These are phyloP conservation scores for Rhabdomys dilectus DNA, from an alignment of 2,113 vertebrate species.

Conservation along the genomic window DNA sequence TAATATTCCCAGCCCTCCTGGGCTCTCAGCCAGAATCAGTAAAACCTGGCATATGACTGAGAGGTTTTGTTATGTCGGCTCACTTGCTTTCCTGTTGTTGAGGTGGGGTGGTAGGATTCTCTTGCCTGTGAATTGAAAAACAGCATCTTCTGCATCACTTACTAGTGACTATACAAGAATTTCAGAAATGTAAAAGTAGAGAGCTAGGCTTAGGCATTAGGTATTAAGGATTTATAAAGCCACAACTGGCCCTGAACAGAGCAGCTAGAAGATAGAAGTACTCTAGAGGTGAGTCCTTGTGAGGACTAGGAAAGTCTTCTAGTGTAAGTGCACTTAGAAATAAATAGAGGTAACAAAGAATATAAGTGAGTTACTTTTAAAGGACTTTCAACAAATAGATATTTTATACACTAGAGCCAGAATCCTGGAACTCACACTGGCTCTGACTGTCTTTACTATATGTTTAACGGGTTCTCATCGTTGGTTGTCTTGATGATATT, in stretches of 20 bases:
- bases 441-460: not conserved
- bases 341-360: not conserved
- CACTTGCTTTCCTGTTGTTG: not conserved
- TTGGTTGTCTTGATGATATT: not conserved
- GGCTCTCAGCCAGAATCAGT: not conserved
- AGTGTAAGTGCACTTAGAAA: not conserved
- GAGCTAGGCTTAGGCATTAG: not conserved
- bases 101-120: not conserved
- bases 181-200: not conserved
- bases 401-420: not conserved
- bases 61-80: not conserved
- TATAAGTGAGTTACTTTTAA: not conserved
- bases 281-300: not conserved
- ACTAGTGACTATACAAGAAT: not conserved
- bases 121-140: conserved; percentile 25
- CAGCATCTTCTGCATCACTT: not conserved
- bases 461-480: not conserved
- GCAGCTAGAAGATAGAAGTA: not conserved
- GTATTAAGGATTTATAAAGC: not conserved
- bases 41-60: not conserved
- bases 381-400: not conserved
- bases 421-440: not conserved
- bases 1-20: not conserved
- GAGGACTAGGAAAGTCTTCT: not conserved
- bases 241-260: not conserved